Percentiles rank a stretch among this genome's conserved stretches.
phyloP scores from a whole-genome alignment of 2,888 invertebrate species.

The Volucella inanis region DNA sequence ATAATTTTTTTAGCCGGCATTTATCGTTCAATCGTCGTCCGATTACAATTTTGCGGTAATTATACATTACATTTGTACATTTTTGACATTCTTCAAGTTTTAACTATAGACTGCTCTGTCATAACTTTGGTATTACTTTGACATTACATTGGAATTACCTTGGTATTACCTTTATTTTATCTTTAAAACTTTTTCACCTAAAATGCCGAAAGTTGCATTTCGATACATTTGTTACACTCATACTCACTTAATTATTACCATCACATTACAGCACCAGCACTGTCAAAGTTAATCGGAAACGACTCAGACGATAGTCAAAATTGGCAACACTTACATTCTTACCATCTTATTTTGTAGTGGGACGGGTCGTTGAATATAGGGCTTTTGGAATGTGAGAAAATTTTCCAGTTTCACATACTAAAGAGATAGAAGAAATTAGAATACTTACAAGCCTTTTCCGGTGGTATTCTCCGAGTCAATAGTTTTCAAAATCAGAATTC shows the following conservation, averaged over 20 bases:
- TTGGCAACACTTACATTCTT: no score
- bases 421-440: no score
- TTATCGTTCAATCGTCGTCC: slow-evolving; percentile 40
- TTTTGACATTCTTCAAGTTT: slow-evolving; percentile 50
- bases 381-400: no score
- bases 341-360: no score
- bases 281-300: no score
- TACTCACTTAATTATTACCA: background rate
- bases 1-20: slow-evolving; percentile 66
- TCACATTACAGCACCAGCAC: background rate
- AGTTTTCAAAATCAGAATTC: no score
- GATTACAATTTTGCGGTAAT: slow-evolving; percentile 72
- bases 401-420: no score
- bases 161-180: background rate
- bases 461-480: no score
- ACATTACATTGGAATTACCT: no score
- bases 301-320: no score
- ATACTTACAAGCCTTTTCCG: no score
- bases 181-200: background rate
- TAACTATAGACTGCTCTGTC: slow-evolving; percentile 6
- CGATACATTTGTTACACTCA: background rate
- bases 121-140: background rate
- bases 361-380: no score
- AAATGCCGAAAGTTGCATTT: slow-evolving; percentile 3
- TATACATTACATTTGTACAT: slow-evolving; percentile 54